Evolutionary conservation across 2,888 invertebrate species (phyloP).

Genomic region (Strigamia transsilvanica): DNA sequence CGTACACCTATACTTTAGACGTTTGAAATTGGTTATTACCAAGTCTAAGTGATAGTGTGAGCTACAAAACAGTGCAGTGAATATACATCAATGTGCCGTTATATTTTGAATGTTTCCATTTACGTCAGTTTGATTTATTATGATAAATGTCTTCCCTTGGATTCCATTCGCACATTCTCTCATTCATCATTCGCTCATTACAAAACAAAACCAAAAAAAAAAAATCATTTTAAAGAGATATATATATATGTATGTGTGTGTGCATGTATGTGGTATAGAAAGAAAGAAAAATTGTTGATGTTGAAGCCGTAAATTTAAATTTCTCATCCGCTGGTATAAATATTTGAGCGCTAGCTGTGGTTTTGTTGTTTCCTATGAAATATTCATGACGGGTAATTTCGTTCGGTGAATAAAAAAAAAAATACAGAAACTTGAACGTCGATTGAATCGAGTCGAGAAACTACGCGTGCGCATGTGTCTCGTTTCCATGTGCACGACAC

Average conservation of each 20-base stretch:
- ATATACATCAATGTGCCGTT: not conserved
- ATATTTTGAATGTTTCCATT: slow-evolving; percentile 7
- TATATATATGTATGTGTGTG: too few species aligned
- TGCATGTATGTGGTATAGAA: too few species aligned
- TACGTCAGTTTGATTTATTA: slow-evolving; percentile 15
- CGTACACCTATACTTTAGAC: not conserved
- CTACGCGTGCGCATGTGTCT: not conserved
- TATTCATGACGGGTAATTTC: not conserved
- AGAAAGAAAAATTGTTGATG: too few species aligned
- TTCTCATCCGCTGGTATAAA: not conserved
- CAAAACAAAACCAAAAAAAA: not conserved
- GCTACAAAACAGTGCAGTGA: not conserved
- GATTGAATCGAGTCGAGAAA: not conserved
- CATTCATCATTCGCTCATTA: slow-evolving; percentile 9
- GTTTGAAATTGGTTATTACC: not conserved
- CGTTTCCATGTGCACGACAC: not conserved
- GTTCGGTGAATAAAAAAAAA: not conserved
- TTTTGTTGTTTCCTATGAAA: not conserved
- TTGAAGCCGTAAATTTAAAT: slow-evolving; percentile 1
- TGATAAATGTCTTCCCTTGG: not conserved
- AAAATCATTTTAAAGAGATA: not conserved
- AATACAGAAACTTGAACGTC: not conserved
- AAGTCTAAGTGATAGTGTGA: not conserved
- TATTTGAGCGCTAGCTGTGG: slow-evolving; percentile 1
- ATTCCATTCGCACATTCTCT: not conserved